Conservation (phyloP, 2,113 vertebrate species). For the Protobothrops flavoviridis region DNA sequence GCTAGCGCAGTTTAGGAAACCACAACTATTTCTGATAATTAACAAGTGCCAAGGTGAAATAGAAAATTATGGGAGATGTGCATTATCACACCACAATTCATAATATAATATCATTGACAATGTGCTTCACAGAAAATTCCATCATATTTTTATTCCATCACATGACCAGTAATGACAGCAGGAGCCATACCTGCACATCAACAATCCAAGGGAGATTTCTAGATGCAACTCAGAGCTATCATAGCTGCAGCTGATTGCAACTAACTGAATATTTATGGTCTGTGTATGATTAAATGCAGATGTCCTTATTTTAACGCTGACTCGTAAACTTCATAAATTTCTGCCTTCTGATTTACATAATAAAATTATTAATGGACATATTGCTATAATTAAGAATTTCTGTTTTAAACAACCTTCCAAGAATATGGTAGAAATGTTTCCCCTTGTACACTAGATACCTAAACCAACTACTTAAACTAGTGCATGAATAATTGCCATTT, state of each 20-base stretch:
- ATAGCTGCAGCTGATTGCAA: background rate
- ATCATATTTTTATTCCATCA: background rate
- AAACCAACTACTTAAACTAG: background rate
- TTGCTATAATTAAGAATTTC: background rate
- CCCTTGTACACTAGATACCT: background rate
- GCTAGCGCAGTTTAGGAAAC: background rate
- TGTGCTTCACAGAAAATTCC: background rate
- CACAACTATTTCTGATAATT: background rate
- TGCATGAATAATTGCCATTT: background rate
- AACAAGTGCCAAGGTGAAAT: background rate
- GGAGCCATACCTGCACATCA: background rate
- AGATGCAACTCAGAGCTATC: background rate
- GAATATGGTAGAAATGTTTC: background rate
- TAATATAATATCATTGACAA: background rate
- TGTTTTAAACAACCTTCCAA: background rate
- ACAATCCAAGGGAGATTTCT: background rate
- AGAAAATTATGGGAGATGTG: background rate
- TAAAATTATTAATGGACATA: background rate
- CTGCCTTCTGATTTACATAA: background rate
- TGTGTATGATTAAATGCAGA: background rate
- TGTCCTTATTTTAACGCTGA: background rate
- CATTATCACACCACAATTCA: background rate
- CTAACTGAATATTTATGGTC: background rate
- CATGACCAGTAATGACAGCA: background rate
- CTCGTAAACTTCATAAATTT: background rate